Percentiles rank a stretch among this genome's conserved stretches.
Evolutionary conservation across 64 coral and sea anemone genomes (phyloP).

Genomic region (Porites lutea): DNA sequence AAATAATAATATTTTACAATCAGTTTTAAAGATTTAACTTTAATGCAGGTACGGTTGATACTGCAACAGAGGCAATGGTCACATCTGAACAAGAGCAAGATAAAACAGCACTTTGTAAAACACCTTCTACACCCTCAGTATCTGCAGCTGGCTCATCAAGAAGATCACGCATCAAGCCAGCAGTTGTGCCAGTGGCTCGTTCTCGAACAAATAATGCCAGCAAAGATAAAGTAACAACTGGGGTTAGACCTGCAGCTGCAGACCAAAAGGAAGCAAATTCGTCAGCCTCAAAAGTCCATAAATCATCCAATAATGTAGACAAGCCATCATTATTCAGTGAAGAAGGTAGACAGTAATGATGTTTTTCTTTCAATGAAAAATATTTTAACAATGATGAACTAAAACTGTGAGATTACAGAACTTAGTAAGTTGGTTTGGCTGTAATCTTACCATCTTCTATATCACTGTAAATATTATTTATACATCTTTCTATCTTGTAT

Average conservation of each 20-base stretch:
- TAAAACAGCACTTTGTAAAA: not conserved
- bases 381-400: not conserved
- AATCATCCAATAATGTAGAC: not conserved
- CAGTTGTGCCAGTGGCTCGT: constrained; percentile 10
- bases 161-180: constrained; percentile 35
- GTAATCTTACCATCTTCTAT: too few species aligned
- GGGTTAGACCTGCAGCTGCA: not conserved
- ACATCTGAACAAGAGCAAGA: not conserved
- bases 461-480: too few species aligned
- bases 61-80: not conserved
- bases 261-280: not conserved
- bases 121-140: not conserved
- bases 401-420: too few species aligned
- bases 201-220: not conserved
- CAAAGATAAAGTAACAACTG: not conserved
- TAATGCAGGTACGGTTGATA: not conserved
- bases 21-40: not conserved
- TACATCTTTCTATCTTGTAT: too few species aligned
- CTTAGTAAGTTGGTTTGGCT: not conserved
- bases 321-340: not conserved
- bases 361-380: not conserved
- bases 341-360: not conserved
- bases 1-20: not conserved
- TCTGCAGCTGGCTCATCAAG: not conserved
- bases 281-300: not conserved